Conservation (phyloP, 1,140 invertebrate species). For the Lycorma delicatula region DNA sequence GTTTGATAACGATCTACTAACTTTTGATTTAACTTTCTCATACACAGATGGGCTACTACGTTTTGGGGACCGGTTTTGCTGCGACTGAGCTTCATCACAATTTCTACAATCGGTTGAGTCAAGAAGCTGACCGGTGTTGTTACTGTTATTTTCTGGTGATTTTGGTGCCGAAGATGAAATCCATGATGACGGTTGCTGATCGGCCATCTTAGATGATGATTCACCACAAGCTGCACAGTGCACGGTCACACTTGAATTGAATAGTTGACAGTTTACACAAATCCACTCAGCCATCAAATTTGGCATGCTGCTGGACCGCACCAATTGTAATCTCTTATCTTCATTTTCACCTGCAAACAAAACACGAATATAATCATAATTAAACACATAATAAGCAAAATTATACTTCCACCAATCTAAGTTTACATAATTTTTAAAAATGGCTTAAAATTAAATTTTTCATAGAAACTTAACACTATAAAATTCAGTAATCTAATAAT, state of each 20-base stretch:
- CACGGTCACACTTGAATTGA: conserved; percentile 29
- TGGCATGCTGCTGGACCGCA: conserved; percentile 20
- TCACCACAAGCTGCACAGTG: conserved; percentile 25
- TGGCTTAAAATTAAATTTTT: no score
- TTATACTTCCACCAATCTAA: no score
- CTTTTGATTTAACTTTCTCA: conserved; percentile 49
- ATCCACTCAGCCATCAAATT: conserved; percentile 28
- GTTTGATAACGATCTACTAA: conserved; percentile 46
- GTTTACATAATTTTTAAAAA: no score
- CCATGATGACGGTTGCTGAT: not conserved
- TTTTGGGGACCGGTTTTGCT: conserved; percentile 40
- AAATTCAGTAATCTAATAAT: no score
- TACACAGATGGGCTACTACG: conserved; percentile 46
- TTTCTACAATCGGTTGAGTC: conserved; percentile 15
- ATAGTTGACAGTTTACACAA: conserved; percentile 31
- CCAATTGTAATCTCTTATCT: no score
- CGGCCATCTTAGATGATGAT: conserved; percentile 12
- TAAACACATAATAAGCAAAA: no score
- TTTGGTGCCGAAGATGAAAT: not conserved
- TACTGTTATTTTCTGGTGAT: conserved; percentile 12
- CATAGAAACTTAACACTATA: no score
- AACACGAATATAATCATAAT: no score
- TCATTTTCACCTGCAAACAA: no score
- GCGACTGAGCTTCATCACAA: conserved; percentile 10
- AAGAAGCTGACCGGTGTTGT: conserved; percentile 17